phyloP scores from a whole-genome alignment of 2,888 invertebrate species.

The Baronia brevicornis region DNA sequence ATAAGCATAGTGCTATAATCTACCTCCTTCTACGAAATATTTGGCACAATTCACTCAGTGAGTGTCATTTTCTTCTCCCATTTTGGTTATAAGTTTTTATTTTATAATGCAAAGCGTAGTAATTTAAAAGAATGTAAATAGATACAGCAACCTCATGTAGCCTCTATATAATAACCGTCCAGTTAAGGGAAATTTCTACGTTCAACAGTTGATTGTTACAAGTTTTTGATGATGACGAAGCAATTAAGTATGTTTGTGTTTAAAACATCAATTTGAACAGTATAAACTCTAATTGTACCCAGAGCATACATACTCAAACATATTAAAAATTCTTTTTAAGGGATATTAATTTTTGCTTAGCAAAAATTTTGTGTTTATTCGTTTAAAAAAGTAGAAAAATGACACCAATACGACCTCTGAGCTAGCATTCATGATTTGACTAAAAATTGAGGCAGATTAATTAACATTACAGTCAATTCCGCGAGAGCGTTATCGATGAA shows the following conservation, averaged over 20 bases:
- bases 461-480: slow-evolving; percentile 56
- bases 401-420: slow-evolving; percentile 14
- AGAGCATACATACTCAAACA: too few relatives aligned
- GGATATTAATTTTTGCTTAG: background rate
- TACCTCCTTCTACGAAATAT: slow-evolving; percentile 60
- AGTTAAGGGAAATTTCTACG: too few relatives aligned
- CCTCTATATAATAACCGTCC: too few relatives aligned
- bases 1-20: slow-evolving; percentile 29
- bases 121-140: too few relatives aligned
- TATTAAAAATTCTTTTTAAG: background rate
- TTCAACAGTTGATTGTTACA: too few relatives aligned
- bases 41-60: slow-evolving; percentile 55
- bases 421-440: slow-evolving; percentile 16
- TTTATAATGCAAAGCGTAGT: too few relatives aligned
- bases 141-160: too few relatives aligned
- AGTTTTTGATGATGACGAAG: too few relatives aligned
- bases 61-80: slow-evolving; percentile 29
- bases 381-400: slow-evolving; percentile 16
- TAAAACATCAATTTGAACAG: too few relatives aligned
- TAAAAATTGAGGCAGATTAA: slow-evolving; percentile 44
- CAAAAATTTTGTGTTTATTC: background rate
- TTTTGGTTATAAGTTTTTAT: too few relatives aligned
- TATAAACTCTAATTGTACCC: too few relatives aligned
- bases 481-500: slow-evolving; percentile 24
- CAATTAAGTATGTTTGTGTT: too few relatives aligned